Base-by-base conservation (phyloP, 2,113 vertebrate genomes). In the Euleptes europaea region DNA sequence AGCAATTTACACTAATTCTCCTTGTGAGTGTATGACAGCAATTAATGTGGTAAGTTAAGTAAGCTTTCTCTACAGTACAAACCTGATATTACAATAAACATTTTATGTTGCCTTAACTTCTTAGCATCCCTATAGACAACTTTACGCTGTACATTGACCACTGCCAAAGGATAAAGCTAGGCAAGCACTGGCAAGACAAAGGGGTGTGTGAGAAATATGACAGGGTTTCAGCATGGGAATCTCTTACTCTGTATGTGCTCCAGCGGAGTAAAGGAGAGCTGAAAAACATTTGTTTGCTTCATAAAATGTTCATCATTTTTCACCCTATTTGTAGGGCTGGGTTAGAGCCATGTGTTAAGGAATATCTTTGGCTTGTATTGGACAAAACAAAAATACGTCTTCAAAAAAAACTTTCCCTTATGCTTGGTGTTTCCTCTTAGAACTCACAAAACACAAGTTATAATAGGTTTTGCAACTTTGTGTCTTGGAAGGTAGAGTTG, bases 41-140 rank as follows among this genome's bases (percentile, higher is more conserved):
- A 60, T 72, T 93, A 65, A 80, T 90, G 94, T 94, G 91, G 88
- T 78, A 89, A 78, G 10, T 69, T 78, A 84, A 80, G 87, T 92
- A 85, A 83, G 80, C 93, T 80, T 63, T 87, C 49, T 65, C 75
- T 90, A n/a, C 85, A 94, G 79, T 77, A 13, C 87, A 91, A 75
- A 74, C 12, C 77, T 82, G 91, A 6, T 76, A 86, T 63, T 28
- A 94, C 89, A 88, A 70, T 88, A 12, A 75, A 85, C 88, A 23
- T 72, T 54, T 85, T 74, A 91, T 91, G 65, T 35, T 67, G 19
- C 82, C 84, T 85, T 91, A 80, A 78, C 78, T 90, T 91, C 67
- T 91, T 66, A 51, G 8, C 88, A 88, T 66, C 57, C 28, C 35
- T 89, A 49, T 69, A 91, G 89, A 91, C 84, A 90, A 63, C 84